A percentile compares a stretch with the other conserved stretches of the same genome.
Evolutionary conservation across 2,888 invertebrate genomes (phyloP).

Genomic region (Vesta saturnalis): DNA sequence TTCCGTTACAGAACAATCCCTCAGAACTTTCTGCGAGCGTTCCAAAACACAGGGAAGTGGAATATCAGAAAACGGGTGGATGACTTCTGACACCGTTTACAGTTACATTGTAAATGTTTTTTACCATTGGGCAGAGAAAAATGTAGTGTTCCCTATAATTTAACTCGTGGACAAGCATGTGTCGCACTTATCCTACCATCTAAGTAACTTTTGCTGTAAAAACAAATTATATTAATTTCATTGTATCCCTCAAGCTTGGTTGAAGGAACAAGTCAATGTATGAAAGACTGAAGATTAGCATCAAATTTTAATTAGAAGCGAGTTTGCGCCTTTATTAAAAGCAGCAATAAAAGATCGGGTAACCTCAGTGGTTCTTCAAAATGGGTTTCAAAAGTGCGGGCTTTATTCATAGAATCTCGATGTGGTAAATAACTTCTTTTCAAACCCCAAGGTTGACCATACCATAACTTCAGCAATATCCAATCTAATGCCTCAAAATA

Average conservation of each 20-base stretch:
- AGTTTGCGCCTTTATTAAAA: not conserved
- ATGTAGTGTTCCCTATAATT: too few species aligned
- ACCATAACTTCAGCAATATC: too few species aligned
- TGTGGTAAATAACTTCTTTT: too few species aligned
- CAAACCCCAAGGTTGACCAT: too few species aligned
- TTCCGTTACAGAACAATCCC: too few species aligned
- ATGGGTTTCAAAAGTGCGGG: too few species aligned
- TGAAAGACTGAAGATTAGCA: not conserved
- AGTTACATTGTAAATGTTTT: constrained; percentile 58
- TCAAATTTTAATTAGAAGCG: not conserved
- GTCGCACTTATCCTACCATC: constrained; percentile 53
- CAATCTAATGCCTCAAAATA: too few species aligned
- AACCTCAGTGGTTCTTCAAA: too few species aligned
- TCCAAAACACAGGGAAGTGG: constrained; percentile 56
- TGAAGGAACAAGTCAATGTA: constrained; percentile 40
- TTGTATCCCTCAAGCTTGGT: constrained; percentile 49
- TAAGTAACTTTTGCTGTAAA: constrained; percentile 54
- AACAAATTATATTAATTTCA: constrained; percentile 55
- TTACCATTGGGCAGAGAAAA: constrained; percentile 54
- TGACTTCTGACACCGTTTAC: constrained; percentile 57
- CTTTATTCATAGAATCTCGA: too few species aligned
- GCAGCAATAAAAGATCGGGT: too few species aligned
- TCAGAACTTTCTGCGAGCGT: constrained; percentile 37
- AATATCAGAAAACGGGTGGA: constrained; percentile 60
- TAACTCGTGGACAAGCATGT: constrained; percentile 53